Evolutionary conservation across 2,113 vertebrate species (phyloP).

Genomic region (Macaca mulatta): DNA sequence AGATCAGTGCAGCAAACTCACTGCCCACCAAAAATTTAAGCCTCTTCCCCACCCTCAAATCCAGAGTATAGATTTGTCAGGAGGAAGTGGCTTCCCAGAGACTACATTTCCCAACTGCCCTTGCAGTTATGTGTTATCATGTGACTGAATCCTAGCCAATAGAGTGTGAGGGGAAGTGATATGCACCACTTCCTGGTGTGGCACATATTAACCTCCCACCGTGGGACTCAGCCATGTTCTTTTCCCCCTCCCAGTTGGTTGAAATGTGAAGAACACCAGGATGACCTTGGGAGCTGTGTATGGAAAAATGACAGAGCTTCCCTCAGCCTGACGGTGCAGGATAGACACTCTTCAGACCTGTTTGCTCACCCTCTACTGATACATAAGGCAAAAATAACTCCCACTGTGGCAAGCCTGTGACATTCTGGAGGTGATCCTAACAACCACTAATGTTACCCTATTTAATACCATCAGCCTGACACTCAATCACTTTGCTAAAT

Average conservation of each 20-base stretch:
- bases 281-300: neutral
- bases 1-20: neutral
- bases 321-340: neutral
- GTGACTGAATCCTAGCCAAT: neutral
- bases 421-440: neutral
- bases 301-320: neutral
- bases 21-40: neutral
- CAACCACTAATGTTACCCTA: neutral
- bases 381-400: neutral
- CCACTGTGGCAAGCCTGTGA: neutral
- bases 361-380: neutral
- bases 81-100: neutral
- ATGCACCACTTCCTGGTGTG: neutral
- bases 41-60: neutral
- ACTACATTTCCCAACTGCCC: neutral
- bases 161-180: neutral
- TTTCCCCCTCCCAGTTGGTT: neutral
- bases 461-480: neutral
- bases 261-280: neutral
- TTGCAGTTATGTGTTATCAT: neutral
- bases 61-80: neutral
- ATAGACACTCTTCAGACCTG: neutral
- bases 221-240: neutral
- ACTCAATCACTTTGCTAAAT: neutral
- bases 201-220: neutral